Evolutionary conservation across 2,888 invertebrate species (phyloP).

Genomic region (Ptychoptera albimana): DNA sequence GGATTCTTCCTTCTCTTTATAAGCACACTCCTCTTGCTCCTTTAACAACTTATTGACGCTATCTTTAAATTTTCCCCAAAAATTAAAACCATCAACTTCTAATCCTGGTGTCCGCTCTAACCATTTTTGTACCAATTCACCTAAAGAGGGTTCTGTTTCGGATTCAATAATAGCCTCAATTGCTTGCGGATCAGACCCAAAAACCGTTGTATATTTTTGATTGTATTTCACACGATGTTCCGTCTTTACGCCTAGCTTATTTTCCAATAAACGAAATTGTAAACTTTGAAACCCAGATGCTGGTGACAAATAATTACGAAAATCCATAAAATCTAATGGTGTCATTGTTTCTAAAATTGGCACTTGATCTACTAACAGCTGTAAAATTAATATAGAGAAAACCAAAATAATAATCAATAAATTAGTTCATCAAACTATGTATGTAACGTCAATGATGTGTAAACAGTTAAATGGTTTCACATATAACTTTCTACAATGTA

Average conservation of each 20-base stretch:
- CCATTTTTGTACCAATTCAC: slow-evolving; percentile 81
- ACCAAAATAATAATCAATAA: no score
- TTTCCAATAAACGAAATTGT: slow-evolving; percentile 91
- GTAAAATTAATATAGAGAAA: slow-evolving; percentile 9
- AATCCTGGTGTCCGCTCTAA: slow-evolving; percentile 88
- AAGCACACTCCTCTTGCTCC: slow-evolving; percentile 45
- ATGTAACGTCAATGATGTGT: no score
- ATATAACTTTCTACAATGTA: no score
- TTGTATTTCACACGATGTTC: slow-evolving; percentile 87
- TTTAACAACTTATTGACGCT: slow-evolving; percentile 56
- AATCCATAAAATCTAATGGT: slow-evolving; percentile 96
- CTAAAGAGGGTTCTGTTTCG: slow-evolving; percentile 70
- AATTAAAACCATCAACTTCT: slow-evolving; percentile 70
- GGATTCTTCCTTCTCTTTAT: slow-evolving; percentile 44
- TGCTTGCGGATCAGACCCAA: slow-evolving; percentile 54
- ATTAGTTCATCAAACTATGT: no score
- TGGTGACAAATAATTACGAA: slow-evolving; percentile 79
- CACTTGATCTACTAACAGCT: slow-evolving; percentile 94
- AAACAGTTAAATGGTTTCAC: no score
- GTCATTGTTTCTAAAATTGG: slow-evolving; percentile 98
- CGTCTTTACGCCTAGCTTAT: slow-evolving; percentile 68
- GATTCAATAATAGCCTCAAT: slow-evolving; percentile 45
- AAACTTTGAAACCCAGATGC: slow-evolving; percentile 97
- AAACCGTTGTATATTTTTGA: slow-evolving; percentile 77
- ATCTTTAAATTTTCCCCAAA: slow-evolving; percentile 80